A percentile compares a stretch with the other conserved stretches of the same genome.
These are phyloP conservation scores for Ditylenchus dipsaci DNA, from an alignment of 1,140 invertebrate genomes.

Conservation along the genomic window DNA sequence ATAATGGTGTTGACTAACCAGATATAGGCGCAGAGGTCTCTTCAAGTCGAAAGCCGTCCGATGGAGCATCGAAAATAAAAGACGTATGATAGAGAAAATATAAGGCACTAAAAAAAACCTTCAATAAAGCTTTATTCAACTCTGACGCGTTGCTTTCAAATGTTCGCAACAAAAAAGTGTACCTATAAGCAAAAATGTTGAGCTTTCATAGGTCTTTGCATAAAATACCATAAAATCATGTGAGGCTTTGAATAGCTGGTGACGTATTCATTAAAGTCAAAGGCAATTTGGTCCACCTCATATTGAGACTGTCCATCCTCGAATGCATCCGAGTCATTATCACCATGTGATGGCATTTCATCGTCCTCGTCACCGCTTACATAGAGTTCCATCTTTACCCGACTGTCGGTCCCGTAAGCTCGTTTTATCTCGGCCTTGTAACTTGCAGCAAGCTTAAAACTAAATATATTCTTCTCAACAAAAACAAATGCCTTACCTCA, in stretches of 20 bases:
- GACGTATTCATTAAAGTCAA: constrained; percentile 39
- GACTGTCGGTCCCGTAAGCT: constrained; percentile 20
- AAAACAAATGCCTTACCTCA: constrained; percentile 5
- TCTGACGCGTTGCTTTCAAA: constrained; percentile 27
- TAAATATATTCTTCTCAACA: background rate
- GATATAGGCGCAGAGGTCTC: constrained; percentile 27
- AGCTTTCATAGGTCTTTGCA: constrained; percentile 17
- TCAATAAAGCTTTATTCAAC: constrained; percentile 35
- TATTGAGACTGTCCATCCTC: constrained; percentile 9
- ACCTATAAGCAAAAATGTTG: background rate
- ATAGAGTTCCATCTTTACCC: constrained; percentile 12
- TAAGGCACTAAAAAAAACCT: constrained; percentile 9
- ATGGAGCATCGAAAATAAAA: constrained; percentile 16
- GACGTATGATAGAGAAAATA: no score
- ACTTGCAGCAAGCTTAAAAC: constrained; percentile 12
- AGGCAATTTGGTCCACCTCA: constrained; percentile 7
- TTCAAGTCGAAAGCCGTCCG: constrained; percentile 44
- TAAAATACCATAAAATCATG: constrained; percentile 35
- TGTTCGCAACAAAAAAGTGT: constrained; percentile 25
- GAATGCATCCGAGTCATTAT: background rate
- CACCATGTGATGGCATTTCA: background rate
- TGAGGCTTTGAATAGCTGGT: constrained; percentile 28
- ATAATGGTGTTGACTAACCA: constrained; percentile 11
- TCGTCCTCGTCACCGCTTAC: constrained; percentile 20
- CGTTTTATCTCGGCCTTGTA: constrained; percentile 13